Conservation (phyloP, 2,888 invertebrate genomes). For the Seira ritae region DNA sequence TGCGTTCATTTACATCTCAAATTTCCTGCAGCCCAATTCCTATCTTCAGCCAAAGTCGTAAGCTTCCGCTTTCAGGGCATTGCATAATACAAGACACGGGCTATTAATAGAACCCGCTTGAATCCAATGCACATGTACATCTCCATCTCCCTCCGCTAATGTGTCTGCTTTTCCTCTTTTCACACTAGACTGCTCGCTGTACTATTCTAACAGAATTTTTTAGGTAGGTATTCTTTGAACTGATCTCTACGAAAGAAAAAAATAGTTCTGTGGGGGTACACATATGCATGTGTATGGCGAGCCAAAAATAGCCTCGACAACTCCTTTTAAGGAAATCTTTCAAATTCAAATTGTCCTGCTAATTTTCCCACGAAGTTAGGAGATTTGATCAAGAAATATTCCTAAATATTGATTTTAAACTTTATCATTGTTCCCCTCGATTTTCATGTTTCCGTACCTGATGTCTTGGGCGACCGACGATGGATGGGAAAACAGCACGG, state of each 20-base stretch:
- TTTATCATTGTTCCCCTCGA: too few relatives aligned
- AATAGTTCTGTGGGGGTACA: slow-evolving; percentile 54
- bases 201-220: too few relatives aligned
- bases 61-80: slow-evolving; percentile 34
- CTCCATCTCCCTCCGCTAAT: too few relatives aligned
- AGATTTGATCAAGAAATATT: too few relatives aligned
- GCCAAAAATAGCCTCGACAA: slow-evolving; percentile 71
- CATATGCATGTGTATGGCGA: too few relatives aligned
- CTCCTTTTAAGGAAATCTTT: slow-evolving; percentile 69
- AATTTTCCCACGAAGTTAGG: too few relatives aligned
- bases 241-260: background rate
- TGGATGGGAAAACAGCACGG: slow-evolving; percentile 96
- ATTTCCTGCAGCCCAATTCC: background rate
- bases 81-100: slow-evolving; percentile 27
- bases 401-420: too few relatives aligned
- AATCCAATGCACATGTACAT: slow-evolving; percentile 40
- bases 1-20: slow-evolving; percentile 37
- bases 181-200: too few relatives aligned
- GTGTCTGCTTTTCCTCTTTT: too few relatives aligned
- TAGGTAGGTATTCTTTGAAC: too few relatives aligned
- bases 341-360: too few relatives aligned
- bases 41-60: too few relatives aligned
- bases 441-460: slow-evolving; percentile 42
- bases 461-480: slow-evolving; percentile 82
- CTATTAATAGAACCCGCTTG: slow-evolving; percentile 49